Evolutionary conservation across 2,113 vertebrate genomes (phyloP), one percentile per base, ranked within the genome.

Genomic region (Anser brachyrhynchus): DNA sequence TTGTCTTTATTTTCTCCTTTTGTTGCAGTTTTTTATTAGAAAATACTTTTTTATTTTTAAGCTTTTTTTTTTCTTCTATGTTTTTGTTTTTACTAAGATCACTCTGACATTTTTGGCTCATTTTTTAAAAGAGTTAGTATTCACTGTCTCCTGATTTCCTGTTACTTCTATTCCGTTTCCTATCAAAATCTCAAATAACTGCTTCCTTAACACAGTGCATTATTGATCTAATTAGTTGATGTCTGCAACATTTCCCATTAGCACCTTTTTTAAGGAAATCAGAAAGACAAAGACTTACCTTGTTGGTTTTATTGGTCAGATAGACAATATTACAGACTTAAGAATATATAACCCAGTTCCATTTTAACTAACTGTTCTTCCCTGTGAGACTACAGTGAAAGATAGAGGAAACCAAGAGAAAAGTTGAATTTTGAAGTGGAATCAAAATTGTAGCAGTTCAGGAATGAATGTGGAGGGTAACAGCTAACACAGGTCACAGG

Each of bases 211-310:
- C 41, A 82, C 17, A 33, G 46, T 82, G 25, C n/a, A 69, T 94
- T 92, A 94, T 90, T 93, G 90, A 84, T 71, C 62, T 79, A 87
- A 49, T 73, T 84, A 90, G 13, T 41, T 91, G 67, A 43, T 64
- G 43, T 72, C 73, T 93, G 52, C 52, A 82, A 29, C 61, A 65
- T 62, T 89, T 81, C 29, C 39, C 23, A 52, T 88, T 84, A 87
- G 72, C 55, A 87, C 16, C 9, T 78, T n/a, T 88, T 89, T 58
- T 35, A 78, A 81, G 75, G 91, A 86, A 84, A 93, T 91, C 57
- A 61, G 74, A 90, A 74, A 43, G 28, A 44, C 25, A 67, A 61
- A 71, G 12, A 46, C 28, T 41, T 73, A 8, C 26, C 31, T 35
- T 62, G 11, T 31, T 16, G 11, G 1, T 3, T 26, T 91, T 75